A percentile compares a stretch with the other conserved stretches of the same genome.
Evolutionary conservation across 2,797 vertebrate genomes (phyloP).

Genomic region (Chaunax sp.): DNA sequence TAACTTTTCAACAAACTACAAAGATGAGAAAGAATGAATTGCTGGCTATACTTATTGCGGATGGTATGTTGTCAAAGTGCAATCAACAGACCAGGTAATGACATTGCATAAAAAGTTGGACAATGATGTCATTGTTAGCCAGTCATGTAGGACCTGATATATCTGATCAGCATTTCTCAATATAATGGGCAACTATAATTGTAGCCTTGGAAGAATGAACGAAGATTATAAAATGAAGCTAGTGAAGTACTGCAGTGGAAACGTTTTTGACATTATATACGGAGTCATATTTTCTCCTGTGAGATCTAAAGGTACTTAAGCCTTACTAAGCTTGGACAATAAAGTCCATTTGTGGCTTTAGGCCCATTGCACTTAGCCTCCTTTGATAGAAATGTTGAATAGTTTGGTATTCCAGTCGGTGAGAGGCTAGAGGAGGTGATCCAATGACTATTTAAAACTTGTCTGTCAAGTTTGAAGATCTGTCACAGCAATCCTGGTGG

Average conservation of each 20-base stretch:
- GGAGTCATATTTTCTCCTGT: slow-evolving; percentile 6
- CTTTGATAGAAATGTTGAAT: slow-evolving; percentile 44
- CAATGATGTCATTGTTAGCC: background rate
- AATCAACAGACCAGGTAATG: background rate
- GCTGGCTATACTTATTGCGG: background rate
- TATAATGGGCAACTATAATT: background rate
- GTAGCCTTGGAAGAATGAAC: background rate
- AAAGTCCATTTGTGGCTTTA: slow-evolving; percentile 29
- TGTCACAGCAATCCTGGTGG: slow-evolving; percentile 62
- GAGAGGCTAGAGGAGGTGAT: slow-evolving; percentile 35
- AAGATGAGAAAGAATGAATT: background rate
- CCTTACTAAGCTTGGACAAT: background rate
- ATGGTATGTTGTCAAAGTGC: background rate
- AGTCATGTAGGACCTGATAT: background rate
- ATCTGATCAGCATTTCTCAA: slow-evolving; percentile 1
- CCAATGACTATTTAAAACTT: slow-evolving; percentile 45
- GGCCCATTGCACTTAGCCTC: slow-evolving; percentile 14
- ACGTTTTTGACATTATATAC: slow-evolving; percentile 1
- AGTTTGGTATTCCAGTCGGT: slow-evolving; percentile 44
- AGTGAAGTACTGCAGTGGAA: background rate
- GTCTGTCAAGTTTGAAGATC: slow-evolving; percentile 66
- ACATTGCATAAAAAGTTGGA: background rate
- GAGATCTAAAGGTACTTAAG: slow-evolving; percentile 7
- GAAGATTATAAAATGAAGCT: background rate
- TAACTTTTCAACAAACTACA: slow-evolving; percentile 1